Base-by-base conservation (phyloP, 1,140 invertebrate genomes). In the Frieseomelitta varia region DNA sequence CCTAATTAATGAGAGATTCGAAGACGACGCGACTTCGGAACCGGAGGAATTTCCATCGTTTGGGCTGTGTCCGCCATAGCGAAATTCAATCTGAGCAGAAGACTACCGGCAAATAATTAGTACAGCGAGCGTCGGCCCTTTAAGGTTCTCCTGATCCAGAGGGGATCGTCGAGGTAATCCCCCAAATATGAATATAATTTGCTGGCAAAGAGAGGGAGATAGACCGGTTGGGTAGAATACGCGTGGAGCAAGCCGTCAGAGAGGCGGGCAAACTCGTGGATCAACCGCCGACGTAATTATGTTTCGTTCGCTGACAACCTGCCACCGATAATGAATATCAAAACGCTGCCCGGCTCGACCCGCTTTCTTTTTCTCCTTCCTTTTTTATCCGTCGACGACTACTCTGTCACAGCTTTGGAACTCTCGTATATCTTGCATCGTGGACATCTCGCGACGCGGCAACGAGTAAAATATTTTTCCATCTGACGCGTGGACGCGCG, bases 121-220 rank as follows among this genome's bases (percentile, higher is more conserved):
- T 92, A 88, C 90, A 71, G 87, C 85, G 82, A 87, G 74, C 88
- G 79, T 87, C 93, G 82, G 88, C 92, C 92, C 92, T 94, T 92
- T 92, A 93, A 93, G 91, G 91, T 90, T 85, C 91, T 87, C 91
- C 90, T 93, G 92, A 93, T 93, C 93, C 92, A 74, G 47, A 80
- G 86, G 86, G 92, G 93, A 92, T 93, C 91, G 90, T 85, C 85
- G 68, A 81, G 84, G 85, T 94, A 94, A 94, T 93, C 93, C 93
- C 88, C 86, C 76, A 90, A 94, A 94, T 94, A 94, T 94, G 93
- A 94, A 93, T 94, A 94, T 94, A 93, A 94, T 94, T 94, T 92
- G 91, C 90, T 90, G 91, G 88, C 77, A 72, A 87, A 76, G 84
- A 86, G 88, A 56, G 81, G 76, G 76, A 74, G 82, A 76, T 75